Base-by-base conservation (phyloP, 2,113 vertebrate species). In the Prunella himalayana region DNA sequence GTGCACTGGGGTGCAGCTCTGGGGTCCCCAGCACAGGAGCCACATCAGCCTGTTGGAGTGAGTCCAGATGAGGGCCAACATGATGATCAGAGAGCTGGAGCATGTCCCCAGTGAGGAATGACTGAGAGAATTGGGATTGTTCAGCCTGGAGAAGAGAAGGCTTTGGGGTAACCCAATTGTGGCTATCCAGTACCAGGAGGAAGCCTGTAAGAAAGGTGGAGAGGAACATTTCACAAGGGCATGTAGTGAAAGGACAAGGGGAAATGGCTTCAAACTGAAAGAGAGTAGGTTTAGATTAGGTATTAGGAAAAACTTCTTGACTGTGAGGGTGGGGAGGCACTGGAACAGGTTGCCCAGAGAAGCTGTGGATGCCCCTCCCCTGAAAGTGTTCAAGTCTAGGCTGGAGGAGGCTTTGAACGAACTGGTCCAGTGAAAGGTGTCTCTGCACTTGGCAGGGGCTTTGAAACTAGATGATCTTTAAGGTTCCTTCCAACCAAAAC, bases 1-100 rank as follows among this genome's bases (percentile, higher is more conserved):
- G 37, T 20, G 5, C 59, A 17, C 33, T 31, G n/a, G 15, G 27
- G 20, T 9, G 24, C 30, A 53, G 35, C 22, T 72, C 35, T 37
- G 42, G 42, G 30, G 42, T 31, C 21, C 30, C 50, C 35, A 56
- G 42, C 35, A 37, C 19, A 21, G 37, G 23, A 39, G 39, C 39
- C 16, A 15, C 24, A 42, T 42, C 6, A 13, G 3, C 19, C 19
- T 51, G 33, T 14, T 59, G 60, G 37, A 88, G 9, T 0, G 0
- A n/a, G 45, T 45, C 33, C 45, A n/a, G 33, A 17, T 3, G 9
- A 51, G 17, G 23, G 23, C 51, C 60, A 66, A 20, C 15, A 35
- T 0, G 5, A 25, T 30, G 16, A 41, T 25, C n/a, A 35, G 54
- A 60, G 41, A 24, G 17, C 6, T 53, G n/a, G 39, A 75, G 20